These are phyloP conservation scores for Nomada fucata DNA, from an alignment of 2,888 invertebrate species.

Conservation along the genomic window DNA sequence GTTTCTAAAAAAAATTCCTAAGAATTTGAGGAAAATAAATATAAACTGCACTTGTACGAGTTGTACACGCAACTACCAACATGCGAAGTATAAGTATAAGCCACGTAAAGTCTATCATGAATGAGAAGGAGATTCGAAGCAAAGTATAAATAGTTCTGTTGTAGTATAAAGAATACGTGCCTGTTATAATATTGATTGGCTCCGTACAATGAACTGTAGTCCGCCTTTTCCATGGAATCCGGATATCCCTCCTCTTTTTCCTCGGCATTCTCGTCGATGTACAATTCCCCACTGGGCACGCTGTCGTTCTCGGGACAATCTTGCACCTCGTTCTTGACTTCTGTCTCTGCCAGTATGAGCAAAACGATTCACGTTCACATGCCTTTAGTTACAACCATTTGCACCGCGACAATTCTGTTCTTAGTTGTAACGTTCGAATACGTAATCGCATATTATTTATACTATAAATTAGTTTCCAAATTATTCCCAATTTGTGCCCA, in stretches of 20 bases:
- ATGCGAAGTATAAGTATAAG: background rate
- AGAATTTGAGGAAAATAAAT: too few species aligned
- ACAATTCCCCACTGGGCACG: conserved; percentile 81
- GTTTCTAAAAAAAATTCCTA: too few species aligned
- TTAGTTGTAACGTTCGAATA: background rate
- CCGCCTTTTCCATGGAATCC: conserved; percentile 82
- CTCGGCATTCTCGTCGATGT: conserved; percentile 82
- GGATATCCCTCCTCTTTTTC: conserved; percentile 82
- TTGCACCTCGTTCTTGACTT: conserved; percentile 83
- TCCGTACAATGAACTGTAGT: conserved; percentile 80
- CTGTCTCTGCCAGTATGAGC: conserved; percentile 76
- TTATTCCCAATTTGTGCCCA: too few species aligned
- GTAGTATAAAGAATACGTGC: conserved; percentile 55
- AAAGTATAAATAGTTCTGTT: background rate
- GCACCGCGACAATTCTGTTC: background rate
- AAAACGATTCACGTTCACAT: conserved; percentile 36
- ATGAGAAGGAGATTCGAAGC: too few species aligned
- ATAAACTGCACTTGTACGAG: too few species aligned
- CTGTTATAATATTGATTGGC: conserved; percentile 82
- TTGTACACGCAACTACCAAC: too few species aligned
- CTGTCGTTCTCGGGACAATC: conserved; percentile 82
- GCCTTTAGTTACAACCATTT: background rate
- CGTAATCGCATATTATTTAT: background rate
- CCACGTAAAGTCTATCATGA: too few species aligned
- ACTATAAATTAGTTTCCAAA: too few species aligned